Evolutionary conservation across 1,140 invertebrate genomes (phyloP).

Genomic region (Bombus difficillimus): DNA sequence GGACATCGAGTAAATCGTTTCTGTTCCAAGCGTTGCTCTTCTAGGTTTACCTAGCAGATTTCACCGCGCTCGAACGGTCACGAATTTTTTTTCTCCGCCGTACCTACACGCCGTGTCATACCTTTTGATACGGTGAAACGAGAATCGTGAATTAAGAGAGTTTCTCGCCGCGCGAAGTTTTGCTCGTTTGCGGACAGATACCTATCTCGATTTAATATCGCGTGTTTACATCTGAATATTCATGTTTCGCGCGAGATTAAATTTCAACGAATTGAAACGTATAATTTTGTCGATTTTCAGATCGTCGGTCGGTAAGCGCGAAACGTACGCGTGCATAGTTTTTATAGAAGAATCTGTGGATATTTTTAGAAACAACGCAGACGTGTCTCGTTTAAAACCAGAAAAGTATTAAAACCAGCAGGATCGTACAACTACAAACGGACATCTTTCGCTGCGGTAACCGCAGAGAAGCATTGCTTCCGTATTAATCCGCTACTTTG

Average conservation of each 20-base stretch:
- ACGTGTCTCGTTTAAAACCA: not conserved
- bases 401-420: not conserved
- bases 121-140: slow-evolving; percentile 1
- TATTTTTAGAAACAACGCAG: not conserved
- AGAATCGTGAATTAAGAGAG: not conserved
- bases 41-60: slow-evolving; percentile 12
- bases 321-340: not conserved
- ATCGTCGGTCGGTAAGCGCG: not conserved
- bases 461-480: slow-evolving; percentile 44
- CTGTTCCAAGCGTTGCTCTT: slow-evolving; percentile 20
- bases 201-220: not conserved
- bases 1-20: slow-evolving; percentile 32
- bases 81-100: not conserved
- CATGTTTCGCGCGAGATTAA: not conserved
- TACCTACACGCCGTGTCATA: not conserved
- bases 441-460: slow-evolving; percentile 9
- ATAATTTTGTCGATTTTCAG: not conserved
- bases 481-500: slow-evolving; percentile 67
- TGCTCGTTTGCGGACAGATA: not conserved
- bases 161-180: slow-evolving; percentile 7
- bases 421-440: slow-evolving; percentile 9
- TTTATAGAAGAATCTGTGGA: not conserved
- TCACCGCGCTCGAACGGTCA: not conserved
- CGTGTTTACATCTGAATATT: not conserved
- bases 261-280: not conserved